phyloP scores from a whole-genome alignment of 2,113 vertebrate genomes.

The Sinosuthora webbiana region DNA sequence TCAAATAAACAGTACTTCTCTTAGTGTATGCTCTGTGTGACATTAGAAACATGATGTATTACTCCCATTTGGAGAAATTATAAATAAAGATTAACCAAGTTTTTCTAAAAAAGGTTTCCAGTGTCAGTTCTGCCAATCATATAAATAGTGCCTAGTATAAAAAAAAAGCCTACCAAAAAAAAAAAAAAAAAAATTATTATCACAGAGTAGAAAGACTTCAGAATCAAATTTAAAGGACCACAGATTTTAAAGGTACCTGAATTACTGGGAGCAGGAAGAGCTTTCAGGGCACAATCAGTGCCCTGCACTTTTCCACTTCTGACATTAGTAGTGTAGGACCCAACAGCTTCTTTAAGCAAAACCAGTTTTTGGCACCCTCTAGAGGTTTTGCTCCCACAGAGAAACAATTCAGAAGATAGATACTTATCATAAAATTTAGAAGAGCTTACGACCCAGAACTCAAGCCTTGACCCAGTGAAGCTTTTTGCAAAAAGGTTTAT shows the following conservation, averaged over 20 bases:
- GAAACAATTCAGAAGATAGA: not conserved
- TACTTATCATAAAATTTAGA: not conserved
- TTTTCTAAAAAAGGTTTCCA: not conserved
- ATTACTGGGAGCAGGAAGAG: not conserved
- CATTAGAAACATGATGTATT: not conserved
- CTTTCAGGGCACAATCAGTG: not conserved
- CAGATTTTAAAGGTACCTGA: not conserved
- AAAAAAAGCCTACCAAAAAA: not conserved
- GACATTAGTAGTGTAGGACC: not conserved
- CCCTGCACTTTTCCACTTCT: not conserved
- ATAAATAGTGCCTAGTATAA: not conserved
- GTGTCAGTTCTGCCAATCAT: not conserved
- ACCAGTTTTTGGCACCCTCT: slow-evolving; percentile 58
- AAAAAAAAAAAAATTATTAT: not conserved
- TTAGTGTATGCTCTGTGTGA: not conserved
- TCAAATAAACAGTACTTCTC: not conserved
- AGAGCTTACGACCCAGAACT: not conserved
- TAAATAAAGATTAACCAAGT: not conserved
- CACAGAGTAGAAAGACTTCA: not conserved
- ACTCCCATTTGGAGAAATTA: not conserved
- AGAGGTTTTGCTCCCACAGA: slow-evolving; percentile 30
- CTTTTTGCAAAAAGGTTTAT: not conserved
- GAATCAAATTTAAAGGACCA: not conserved
- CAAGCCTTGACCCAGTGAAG: not conserved
- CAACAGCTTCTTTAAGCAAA: not conserved